These are phyloP conservation scores for Octodon degus DNA, from an alignment of 2,113 vertebrate genomes.

Conservation along the genomic window DNA sequence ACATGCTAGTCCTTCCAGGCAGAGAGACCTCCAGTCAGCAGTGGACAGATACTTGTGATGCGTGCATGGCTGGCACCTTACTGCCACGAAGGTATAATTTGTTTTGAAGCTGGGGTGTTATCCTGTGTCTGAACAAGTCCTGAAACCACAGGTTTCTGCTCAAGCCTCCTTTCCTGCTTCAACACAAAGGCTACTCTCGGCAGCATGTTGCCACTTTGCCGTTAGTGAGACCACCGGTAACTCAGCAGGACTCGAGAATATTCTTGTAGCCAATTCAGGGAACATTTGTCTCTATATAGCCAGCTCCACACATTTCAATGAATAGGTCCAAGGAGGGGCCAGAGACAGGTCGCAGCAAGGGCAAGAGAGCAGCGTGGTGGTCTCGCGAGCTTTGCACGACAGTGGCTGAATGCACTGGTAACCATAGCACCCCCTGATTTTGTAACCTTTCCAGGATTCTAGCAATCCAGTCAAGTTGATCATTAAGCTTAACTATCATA, in stretches of 20 bases:
- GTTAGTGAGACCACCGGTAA: too few species aligned
- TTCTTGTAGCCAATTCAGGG: too few species aligned
- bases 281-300: too few species aligned
- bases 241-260: not conserved
- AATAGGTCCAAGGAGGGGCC: too few species aligned
- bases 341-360: too few species aligned
- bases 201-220: too few species aligned
- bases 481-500: not conserved
- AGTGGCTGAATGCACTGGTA: too few species aligned
- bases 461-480: not conserved
- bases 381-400: not conserved
- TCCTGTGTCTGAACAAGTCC: not conserved
- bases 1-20: not conserved
- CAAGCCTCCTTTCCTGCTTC: too few species aligned
- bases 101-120: not conserved
- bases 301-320: too few species aligned
- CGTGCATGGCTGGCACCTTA: not conserved
- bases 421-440: not conserved
- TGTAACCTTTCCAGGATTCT: not conserved
- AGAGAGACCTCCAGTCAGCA: not conserved
- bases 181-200: too few species aligned
- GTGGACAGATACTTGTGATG: not conserved
- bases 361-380: too few species aligned
- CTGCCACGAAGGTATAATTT: not conserved
- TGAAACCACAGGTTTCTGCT: not conserved